These are phyloP conservation scores for Sebastes oblongus DNA, from an alignment of 2,797 vertebrate genomes.

Conservation along the genomic window DNA sequence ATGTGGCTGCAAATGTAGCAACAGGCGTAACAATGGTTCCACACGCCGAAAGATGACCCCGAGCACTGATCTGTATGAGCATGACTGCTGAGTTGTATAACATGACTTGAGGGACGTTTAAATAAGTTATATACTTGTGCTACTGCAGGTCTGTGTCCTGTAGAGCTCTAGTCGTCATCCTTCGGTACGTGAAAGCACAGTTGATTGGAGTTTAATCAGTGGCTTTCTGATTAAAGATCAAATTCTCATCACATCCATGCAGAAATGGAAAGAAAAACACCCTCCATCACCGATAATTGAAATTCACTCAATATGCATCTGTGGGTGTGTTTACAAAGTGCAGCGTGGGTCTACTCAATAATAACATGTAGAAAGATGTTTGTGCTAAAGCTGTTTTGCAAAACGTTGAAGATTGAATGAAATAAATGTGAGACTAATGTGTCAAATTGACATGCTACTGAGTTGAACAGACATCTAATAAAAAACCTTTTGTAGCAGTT, in stretches of 20 bases:
- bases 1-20: constrained; percentile 79
- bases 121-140: constrained; percentile 40
- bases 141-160: constrained; percentile 44
- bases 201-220: constrained; percentile 85
- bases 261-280: constrained; percentile 85
- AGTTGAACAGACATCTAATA: constrained; percentile 1
- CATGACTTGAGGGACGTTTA: constrained; percentile 39
- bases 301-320: constrained; percentile 77
- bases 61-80: constrained; percentile 59
- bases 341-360: constrained; percentile 8
- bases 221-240: constrained; percentile 86
- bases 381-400: constrained; percentile 22
- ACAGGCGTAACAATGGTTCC: constrained; percentile 82
- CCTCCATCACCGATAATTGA: constrained; percentile 85
- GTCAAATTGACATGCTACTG: constrained; percentile 37
- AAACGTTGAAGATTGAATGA: constrained; percentile 1
- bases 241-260: constrained; percentile 86
- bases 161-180: constrained; percentile 77
- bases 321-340: constrained; percentile 46
- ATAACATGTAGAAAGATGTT: constrained; percentile 10
- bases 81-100: constrained; percentile 45
- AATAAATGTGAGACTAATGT: constrained; percentile 26
- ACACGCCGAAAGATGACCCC: constrained; percentile 84
- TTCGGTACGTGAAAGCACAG: constrained; percentile 84
- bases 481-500: constrained; percentile 6